phyloP scores from a whole-genome alignment of 2,113 vertebrate species.

The Clarias magur region DNA sequence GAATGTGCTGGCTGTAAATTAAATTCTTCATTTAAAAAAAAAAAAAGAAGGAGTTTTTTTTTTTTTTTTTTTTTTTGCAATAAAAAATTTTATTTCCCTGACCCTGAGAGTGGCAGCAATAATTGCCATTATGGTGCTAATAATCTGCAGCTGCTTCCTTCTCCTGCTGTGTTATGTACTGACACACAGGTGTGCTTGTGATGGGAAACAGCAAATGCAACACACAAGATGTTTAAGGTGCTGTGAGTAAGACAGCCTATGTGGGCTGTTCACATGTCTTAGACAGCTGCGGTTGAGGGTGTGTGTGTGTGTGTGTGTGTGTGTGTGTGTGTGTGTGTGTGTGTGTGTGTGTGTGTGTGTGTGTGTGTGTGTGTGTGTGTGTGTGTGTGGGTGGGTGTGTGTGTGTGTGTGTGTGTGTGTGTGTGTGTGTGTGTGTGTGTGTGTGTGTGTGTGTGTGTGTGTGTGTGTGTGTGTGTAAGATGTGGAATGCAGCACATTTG shows the following conservation, averaged over 20 bases:
- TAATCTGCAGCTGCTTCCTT: constrained; percentile 7
- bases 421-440: constrained; percentile 13
- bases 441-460: not conserved
- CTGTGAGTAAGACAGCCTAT: not conserved
- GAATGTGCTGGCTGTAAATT: not conserved
- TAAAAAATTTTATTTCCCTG: not conserved
- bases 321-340: too few species aligned
- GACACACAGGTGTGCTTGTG: not conserved
- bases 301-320: constrained; percentile 24
- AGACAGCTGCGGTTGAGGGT: not conserved
- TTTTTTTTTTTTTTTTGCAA: too few species aligned
- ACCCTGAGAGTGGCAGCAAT: not conserved
- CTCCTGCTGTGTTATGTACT: constrained; percentile 1
- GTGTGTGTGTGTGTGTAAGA: constrained; percentile 1
- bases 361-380: constrained; percentile 26
- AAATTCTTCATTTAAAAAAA: not conserved
- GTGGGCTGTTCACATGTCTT: not conserved
- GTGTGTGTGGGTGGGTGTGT: not conserved
- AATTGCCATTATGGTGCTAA: not conserved
- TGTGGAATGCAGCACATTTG: constrained; percentile 25
- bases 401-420: constrained; percentile 4
- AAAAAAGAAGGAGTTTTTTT: not conserved
- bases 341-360: too few species aligned
- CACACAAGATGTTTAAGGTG: not conserved
- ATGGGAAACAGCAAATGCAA: not conserved